A percentile compares a stretch with the other conserved stretches of the same genome.
phyloP scores from a whole-genome alignment of 1,140 invertebrate species.

The Polypedilum vanderplanki region DNA sequence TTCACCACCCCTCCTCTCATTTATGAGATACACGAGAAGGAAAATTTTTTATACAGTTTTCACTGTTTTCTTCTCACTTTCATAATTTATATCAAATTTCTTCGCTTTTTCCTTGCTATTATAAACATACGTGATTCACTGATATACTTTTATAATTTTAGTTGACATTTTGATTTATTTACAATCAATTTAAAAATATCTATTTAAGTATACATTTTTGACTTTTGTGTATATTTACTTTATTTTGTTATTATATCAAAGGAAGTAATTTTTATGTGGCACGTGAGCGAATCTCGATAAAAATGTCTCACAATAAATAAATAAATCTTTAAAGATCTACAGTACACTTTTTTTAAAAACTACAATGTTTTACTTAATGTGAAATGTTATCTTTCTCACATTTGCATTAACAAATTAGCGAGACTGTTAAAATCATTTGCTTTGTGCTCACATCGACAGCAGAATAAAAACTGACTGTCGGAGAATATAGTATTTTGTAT shows the following conservation, averaged over 20 bases:
- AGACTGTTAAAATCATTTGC: too few relatives aligned
- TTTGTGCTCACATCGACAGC: too few relatives aligned
- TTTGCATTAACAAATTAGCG: too few relatives aligned
- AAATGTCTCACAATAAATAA: too few relatives aligned
- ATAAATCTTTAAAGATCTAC: too few relatives aligned
- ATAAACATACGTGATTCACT: background rate
- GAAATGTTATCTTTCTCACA: too few relatives aligned
- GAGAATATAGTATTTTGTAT: too few relatives aligned
- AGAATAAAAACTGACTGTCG: too few relatives aligned
- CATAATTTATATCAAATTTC: background rate
- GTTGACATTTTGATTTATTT: background rate
- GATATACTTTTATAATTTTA: too few relatives aligned
- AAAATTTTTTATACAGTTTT: background rate
- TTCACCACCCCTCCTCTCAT: background rate
- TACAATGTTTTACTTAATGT: too few relatives aligned
- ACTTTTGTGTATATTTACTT: background rate
- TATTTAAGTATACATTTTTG: background rate
- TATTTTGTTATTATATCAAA: background rate
- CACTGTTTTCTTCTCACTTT: slow-evolving; percentile 3
- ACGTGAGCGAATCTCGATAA: background rate
- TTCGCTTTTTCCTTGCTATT: background rate
- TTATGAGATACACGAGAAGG: background rate
- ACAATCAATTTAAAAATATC: background rate
- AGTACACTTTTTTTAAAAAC: too few relatives aligned
- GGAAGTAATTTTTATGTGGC: slow-evolving; percentile 16